Evolutionary conservation across 2,113 vertebrate genomes (phyloP).

Genomic region (Atractosteus spatula): DNA sequence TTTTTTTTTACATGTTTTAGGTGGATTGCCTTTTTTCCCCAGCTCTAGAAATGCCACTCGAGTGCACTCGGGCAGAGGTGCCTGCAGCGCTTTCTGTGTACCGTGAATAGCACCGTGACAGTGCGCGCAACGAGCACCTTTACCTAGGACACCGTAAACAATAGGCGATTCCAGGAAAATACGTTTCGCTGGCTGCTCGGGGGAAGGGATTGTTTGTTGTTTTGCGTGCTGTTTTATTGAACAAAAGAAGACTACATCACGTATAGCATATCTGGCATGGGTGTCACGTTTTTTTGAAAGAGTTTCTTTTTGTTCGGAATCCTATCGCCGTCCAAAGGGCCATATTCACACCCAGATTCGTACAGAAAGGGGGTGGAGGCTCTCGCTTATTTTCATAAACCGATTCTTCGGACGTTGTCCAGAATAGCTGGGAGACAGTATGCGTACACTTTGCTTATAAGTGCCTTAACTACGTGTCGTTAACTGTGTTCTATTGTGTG

Average conservation of each 20-base stretch:
- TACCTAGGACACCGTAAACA: not conserved
- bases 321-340: not conserved
- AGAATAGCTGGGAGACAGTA: not conserved
- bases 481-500: not conserved
- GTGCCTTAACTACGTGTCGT: no score
- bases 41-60: not conserved
- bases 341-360: not conserved
- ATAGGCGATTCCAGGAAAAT: not conserved
- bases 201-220: not conserved
- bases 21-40: not conserved
- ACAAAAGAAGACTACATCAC: not conserved
- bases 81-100: not conserved
- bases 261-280: not conserved
- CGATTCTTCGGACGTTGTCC: not conserved
- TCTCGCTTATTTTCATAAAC: no score
- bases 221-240: not conserved
- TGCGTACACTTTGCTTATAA: no score
- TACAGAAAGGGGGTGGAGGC: not conserved
- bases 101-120: not conserved
- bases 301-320: not conserved
- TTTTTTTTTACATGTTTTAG: not conserved
- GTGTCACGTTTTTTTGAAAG: not conserved
- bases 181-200: slow-evolving; percentile 15
- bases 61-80: not conserved
- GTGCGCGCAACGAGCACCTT: not conserved